Conservation (phyloP, 2,888 invertebrate genomes). For the Erebia palarica region DNA sequence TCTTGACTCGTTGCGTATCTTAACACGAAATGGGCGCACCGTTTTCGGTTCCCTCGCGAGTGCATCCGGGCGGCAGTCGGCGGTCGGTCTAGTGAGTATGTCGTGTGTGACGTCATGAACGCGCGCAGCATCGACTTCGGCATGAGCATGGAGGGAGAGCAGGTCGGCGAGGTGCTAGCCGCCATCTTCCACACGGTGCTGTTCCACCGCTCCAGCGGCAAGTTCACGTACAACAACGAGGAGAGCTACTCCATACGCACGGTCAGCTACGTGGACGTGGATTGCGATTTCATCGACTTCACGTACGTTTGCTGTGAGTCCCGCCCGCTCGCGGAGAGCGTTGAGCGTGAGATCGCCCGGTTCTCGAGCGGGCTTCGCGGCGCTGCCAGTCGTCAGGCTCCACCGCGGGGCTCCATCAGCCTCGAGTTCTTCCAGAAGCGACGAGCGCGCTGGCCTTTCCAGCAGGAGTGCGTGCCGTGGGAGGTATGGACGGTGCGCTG, state of each 20-base stretch:
- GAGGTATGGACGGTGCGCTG: constrained; percentile 98
- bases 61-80: constrained; percentile 51
- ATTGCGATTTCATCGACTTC: constrained; percentile 98
- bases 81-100: constrained; percentile 59
- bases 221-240: constrained; percentile 96
- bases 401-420: constrained; percentile 92
- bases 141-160: constrained; percentile 93
- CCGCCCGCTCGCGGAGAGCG: constrained; percentile 86
- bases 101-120: constrained; percentile 85
- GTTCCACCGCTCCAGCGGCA: constrained; percentile 94
- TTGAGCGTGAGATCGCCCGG: constrained; percentile 88
- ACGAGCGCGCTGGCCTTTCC: constrained; percentile 94
- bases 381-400: constrained; percentile 81
- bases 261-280: constrained; percentile 97
- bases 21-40: constrained; percentile 61
- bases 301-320: constrained; percentile 98
- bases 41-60: constrained; percentile 42
- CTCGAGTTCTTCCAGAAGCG: constrained; percentile 97
- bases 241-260: constrained; percentile 98
- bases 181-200: constrained; percentile 96
- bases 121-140: constrained; percentile 91
- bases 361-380: constrained; percentile 91
- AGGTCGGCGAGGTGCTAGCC: constrained; percentile 95
- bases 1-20: constrained; percentile 65
- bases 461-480: constrained; percentile 97